phyloP scores from a whole-genome alignment of 2,113 vertebrate species.

The Labrus mixtus region DNA sequence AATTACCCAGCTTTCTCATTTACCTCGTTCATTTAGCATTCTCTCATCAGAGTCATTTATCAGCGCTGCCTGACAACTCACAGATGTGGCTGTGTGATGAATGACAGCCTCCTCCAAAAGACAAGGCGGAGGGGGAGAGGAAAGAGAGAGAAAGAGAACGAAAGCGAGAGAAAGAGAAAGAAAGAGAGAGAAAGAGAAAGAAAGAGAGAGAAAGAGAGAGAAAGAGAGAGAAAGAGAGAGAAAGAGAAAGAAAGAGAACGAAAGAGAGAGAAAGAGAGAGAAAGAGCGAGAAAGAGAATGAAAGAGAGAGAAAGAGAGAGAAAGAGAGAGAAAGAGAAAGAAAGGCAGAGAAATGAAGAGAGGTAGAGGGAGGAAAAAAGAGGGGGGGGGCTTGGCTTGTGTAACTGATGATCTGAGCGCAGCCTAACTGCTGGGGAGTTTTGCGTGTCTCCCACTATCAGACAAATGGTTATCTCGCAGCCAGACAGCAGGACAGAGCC shows the following conservation, averaged over 20 bases:
- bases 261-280: constrained; percentile 25
- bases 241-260: constrained; percentile 27
- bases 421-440: constrained; percentile 74
- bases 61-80: constrained; percentile 71
- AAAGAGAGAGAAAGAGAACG: constrained; percentile 13
- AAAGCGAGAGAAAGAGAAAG: no score
- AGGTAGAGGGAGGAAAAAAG: constrained; percentile 17
- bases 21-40: constrained; percentile 69
- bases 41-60: constrained; percentile 74
- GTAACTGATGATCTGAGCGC: constrained; percentile 75
- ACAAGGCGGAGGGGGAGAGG: constrained; percentile 39
- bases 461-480: constrained; percentile 74
- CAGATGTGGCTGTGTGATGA: constrained; percentile 79
- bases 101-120: constrained; percentile 66
- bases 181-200: constrained; percentile 24
- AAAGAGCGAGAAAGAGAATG: constrained; percentile 13
- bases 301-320: constrained; percentile 21
- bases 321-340: constrained; percentile 19
- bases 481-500: constrained; percentile 56
- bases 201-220: constrained; percentile 41
- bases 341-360: constrained; percentile 41
- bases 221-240: constrained; percentile 7
- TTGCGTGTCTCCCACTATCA: constrained; percentile 68
- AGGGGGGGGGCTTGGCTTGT: constrained; percentile 47
- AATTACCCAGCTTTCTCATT: constrained; percentile 75